Conservation (phyloP, 2,113 vertebrate genomes). For the Narcine bancroftii region DNA sequence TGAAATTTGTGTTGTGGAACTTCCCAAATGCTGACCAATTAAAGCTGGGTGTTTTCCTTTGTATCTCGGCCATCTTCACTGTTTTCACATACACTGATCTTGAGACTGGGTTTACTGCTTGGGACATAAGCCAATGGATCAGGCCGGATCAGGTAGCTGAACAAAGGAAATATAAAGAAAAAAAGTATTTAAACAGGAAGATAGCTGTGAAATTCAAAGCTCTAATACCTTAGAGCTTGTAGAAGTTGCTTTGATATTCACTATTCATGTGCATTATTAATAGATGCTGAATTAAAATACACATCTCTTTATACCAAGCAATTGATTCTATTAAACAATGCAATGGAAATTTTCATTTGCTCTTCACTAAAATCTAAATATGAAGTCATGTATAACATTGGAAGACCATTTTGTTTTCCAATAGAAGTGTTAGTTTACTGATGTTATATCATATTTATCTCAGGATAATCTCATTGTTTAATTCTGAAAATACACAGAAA, state of each 20-base stretch:
- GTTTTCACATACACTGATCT: constrained; percentile 57
- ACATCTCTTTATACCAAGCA: background rate
- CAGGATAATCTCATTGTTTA: background rate
- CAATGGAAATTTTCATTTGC: constrained; percentile 16
- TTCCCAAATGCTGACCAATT: constrained; percentile 39
- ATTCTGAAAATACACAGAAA: constrained; percentile 17
- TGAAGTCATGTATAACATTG: background rate
- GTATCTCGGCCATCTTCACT: constrained; percentile 56
- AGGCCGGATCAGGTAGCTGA: constrained; percentile 67
- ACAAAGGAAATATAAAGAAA: background rate
- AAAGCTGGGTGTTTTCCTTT: constrained; percentile 67
- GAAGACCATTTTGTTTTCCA: background rate
- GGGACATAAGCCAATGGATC: constrained; percentile 67
- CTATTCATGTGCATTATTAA: constrained; percentile 4
- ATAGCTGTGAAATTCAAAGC: constrained; percentile 38
- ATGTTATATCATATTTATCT: background rate
- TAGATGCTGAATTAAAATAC: background rate
- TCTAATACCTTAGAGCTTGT: constrained; percentile 29
- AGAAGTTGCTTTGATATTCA: constrained; percentile 20
- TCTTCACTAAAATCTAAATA: background rate
- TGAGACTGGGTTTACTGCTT: constrained; percentile 54
- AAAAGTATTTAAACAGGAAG: constrained; percentile 34
- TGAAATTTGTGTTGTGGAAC: background rate
- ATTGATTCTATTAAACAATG: constrained; percentile 5
- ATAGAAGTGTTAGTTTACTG: background rate